These are phyloP conservation scores for Eriocheir sinensis DNA, from an alignment of 1,140 invertebrate species.

Conservation along the genomic window DNA sequence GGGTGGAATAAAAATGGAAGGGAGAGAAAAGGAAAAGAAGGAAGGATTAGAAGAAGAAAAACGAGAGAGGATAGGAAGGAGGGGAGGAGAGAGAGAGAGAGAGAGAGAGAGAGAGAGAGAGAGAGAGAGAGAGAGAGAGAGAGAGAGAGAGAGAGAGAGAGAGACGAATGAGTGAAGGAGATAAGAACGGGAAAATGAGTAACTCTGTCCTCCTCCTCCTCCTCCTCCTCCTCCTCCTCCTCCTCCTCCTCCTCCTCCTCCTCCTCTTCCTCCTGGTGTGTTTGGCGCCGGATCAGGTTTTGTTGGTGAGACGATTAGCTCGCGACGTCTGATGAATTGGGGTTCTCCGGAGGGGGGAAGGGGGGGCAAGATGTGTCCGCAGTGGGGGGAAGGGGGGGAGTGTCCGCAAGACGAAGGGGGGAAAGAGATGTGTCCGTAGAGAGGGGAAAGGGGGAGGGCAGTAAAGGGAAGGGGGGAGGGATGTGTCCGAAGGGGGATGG, in stretches of 20 bases:
- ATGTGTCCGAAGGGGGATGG: too few relatives aligned
- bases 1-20: neutral
- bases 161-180: neutral
- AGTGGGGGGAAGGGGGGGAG: too few relatives aligned
- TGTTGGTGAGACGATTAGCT: conserved; percentile 2
- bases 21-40: neutral
- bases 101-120: neutral
- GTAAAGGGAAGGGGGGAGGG: too few relatives aligned
- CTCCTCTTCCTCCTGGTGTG: neutral
- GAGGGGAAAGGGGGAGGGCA: too few relatives aligned
- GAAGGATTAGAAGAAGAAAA: neutral
- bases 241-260: neutral
- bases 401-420: too few relatives aligned
- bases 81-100: conserved; percentile 26
- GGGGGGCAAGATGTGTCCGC: too few relatives aligned
- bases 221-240: neutral
- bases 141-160: neutral
- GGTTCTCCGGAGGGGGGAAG: too few relatives aligned
- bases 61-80: neutral
- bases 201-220: neutral
- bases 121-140: neutral
- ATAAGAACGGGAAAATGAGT: too few relatives aligned
- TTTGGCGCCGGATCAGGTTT: conserved; percentile 12
- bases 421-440: too few relatives aligned
- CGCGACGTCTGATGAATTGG: neutral